Percentiles rank a stretch among this genome's conserved stretches.
These are phyloP conservation scores for Calcarius lapponicus DNA, from an alignment of 2,797 vertebrate genomes.

Conservation along the genomic window DNA sequence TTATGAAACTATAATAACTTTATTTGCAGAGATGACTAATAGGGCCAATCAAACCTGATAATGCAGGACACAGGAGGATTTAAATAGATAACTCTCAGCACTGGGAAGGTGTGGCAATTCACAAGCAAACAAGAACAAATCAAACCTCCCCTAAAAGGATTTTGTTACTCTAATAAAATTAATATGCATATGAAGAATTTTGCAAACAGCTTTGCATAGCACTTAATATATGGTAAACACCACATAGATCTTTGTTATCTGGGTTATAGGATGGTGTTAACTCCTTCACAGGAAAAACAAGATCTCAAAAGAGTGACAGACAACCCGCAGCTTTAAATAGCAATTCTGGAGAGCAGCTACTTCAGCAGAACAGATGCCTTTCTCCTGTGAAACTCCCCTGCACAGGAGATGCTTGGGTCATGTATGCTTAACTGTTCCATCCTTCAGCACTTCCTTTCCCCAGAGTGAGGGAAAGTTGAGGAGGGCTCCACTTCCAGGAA, in stretches of 20 bases:
- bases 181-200: background rate
- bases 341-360: slow-evolving; percentile 16
- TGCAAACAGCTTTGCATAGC: background rate
- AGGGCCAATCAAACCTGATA: background rate
- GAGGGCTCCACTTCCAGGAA: slow-evolving; percentile 12
- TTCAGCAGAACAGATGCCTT: slow-evolving; percentile 67
- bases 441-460: slow-evolving; percentile 59
- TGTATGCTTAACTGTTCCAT: slow-evolving; percentile 33
- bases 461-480: slow-evolving; percentile 34
- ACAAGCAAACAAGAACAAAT: background rate
- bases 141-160: background rate
- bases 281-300: slow-evolving; percentile 1
- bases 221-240: background rate
- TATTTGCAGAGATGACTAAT: background rate
- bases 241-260: background rate
- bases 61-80: background rate
- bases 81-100: background rate
- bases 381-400: slow-evolving; percentile 49
- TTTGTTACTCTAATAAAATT: background rate
- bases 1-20: background rate
- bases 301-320: slow-evolving; percentile 29
- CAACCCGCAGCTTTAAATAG: slow-evolving; percentile 52
- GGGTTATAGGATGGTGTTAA: background rate
- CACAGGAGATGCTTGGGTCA: slow-evolving; percentile 23
- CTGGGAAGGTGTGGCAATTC: background rate